phyloP scores from a whole-genome alignment of 1,140 invertebrate species.

The Nixonia krombeini region DNA sequence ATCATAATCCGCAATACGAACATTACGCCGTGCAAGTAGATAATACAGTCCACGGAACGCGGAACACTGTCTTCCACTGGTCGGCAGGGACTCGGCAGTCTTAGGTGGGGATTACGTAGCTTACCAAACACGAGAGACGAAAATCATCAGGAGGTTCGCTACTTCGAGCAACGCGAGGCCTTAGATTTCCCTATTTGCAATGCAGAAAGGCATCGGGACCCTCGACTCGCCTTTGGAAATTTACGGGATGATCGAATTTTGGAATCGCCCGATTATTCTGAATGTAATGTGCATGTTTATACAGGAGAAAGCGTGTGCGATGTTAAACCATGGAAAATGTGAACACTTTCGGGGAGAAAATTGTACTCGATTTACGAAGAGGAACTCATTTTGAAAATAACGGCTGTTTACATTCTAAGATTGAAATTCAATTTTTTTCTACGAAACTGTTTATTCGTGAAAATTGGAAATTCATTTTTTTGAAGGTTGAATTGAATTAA shows the following conservation, averaged over 20 bases:
- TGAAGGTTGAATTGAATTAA: no score
- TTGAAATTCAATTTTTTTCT: no score
- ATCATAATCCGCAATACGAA: constrained; percentile 62
- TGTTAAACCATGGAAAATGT: no score
- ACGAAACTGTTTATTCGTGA: no score
- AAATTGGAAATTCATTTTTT: no score
- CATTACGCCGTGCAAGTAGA: constrained; percentile 53
- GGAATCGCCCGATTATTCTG: not conserved
- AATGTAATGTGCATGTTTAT: no score
- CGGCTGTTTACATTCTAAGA: no score
- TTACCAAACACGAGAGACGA: constrained; percentile 56
- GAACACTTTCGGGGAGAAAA: no score
- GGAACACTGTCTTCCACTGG: constrained; percentile 6
- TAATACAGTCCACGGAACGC: constrained; percentile 21
- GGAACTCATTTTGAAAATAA: no score
- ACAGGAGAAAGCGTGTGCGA: no score
- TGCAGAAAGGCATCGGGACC: constrained; percentile 3
- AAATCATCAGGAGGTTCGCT: constrained; percentile 46
- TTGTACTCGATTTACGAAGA: no score
- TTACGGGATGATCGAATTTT: not conserved
- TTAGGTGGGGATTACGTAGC: constrained; percentile 63
- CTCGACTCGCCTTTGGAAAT: not conserved
- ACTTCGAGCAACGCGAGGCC: not conserved
- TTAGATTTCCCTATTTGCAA: constrained; percentile 1
- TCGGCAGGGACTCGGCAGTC: constrained; percentile 46